Evolutionary conservation across 30 jellyfish, hydroid and myxozoan species (phyloP), one percentile per base, ranked within the genome.

Genomic region (Turritopsis dohrnii): DNA sequence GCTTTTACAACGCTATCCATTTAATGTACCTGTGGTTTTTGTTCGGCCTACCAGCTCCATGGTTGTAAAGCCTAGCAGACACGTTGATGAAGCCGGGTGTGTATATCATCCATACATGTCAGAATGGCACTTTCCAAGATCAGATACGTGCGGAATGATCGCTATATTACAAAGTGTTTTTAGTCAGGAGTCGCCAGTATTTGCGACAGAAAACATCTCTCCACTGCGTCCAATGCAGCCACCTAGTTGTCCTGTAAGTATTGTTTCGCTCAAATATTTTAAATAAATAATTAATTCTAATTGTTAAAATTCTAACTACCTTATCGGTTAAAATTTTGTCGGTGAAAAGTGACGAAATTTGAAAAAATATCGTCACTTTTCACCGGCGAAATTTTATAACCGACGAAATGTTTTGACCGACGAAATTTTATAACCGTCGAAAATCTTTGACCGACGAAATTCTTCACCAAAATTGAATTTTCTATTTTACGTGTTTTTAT

Each of bases 181-280:
- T 73, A 93, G 96, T 16, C 91, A 85, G 23, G 96, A 88, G 21
- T 95, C 95, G 7, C 98, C 98, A 21, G 96, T 93, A 66, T 93
- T 29, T 82, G 74, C 98, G 18, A 75, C 28, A 66, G 76, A 90
- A 28, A 54, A 22, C 60, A 85, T 21, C 60, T 91, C 97, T 0
- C 92, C 95, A 1, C 98, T 89, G 21, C 60, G 84, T 24, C 27
- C 71, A 21, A 54, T 75, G 26, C 83, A 88, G 87, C 80, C 81
- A 30, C 60, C 5, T 41, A 20, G 16, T n/a, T 27, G 28, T 79
- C 90, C 82, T n/a, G n/a, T n/a, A n/a, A n/a, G n/a, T n/a, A n/a
- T n/a, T n/a, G n/a, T n/a, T n/a, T n/a, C n/a, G n/a, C n/a, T n/a
- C n/a, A n/a, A n/a, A n/a, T n/a, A n/a, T n/a, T n/a, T n/a, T n/a